These are phyloP conservation scores for Mormyrus hasselquistii DNA, from an alignment of 2,797 vertebrate genomes.

Conservation along the genomic window DNA sequence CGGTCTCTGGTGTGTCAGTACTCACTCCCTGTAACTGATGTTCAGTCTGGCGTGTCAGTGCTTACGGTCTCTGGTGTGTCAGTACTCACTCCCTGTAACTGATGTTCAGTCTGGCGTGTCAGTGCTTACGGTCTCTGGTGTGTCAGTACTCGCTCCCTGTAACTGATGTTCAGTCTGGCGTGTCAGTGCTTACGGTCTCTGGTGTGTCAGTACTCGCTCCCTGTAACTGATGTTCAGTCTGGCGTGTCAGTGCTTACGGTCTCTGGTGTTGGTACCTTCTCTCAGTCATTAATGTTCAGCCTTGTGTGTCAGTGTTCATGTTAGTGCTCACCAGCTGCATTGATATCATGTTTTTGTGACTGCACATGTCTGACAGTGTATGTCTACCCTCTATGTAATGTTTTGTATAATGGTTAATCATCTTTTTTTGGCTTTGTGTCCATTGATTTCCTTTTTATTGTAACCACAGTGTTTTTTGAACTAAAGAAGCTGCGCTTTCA, in stretches of 20 bases:
- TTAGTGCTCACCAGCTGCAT: not conserved
- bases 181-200: not conserved
- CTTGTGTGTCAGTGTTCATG: not conserved
- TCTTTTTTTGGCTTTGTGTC: not conserved
- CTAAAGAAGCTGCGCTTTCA: not conserved
- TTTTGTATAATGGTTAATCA: not conserved
- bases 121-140: not conserved
- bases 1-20: too few species aligned
- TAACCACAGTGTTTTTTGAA: not conserved
- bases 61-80: too few species aligned
- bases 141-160: not conserved
- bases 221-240: not conserved
- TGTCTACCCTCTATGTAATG: not conserved
- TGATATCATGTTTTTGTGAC: not conserved
- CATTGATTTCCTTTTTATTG: conserved; percentile 23
- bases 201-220: not conserved
- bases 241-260: not conserved
- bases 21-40: too few species aligned
- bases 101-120: not conserved
- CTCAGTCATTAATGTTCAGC: not conserved
- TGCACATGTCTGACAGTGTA: not conserved
- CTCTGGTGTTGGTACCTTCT: not conserved
- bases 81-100: not conserved
- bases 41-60: too few species aligned
- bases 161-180: not conserved